These are phyloP conservation scores for Brachylomia viminalis DNA, from an alignment of 2,888 invertebrate species.

Conservation along the genomic window DNA sequence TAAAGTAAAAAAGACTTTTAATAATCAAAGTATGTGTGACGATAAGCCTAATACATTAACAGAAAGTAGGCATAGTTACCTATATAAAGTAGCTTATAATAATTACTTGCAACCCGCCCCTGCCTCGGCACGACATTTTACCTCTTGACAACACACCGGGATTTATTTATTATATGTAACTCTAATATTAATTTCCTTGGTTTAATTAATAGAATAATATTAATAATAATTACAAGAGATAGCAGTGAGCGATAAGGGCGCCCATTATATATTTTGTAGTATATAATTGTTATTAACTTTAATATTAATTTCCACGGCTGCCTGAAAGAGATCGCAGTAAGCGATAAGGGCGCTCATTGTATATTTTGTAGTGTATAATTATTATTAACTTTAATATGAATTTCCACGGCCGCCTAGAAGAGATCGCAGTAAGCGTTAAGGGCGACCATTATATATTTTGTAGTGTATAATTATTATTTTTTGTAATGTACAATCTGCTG, in stretches of 20 bases:
- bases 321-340: too few relatives aligned
- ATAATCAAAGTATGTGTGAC: slow-evolving; percentile 48
- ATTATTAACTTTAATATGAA: not conserved
- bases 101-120: not conserved
- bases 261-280: too few relatives aligned
- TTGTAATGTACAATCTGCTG: not conserved
- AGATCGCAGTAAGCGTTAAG: not conserved
- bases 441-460: not conserved
- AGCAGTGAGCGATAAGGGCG: too few relatives aligned
- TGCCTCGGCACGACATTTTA: not conserved
- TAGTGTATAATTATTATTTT: not conserved
- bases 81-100: not conserved
- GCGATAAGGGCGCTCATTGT: too few relatives aligned
- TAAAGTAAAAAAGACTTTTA: slow-evolving; percentile 60
- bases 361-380: too few relatives aligned
- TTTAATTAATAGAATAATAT: too few relatives aligned
- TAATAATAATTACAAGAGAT: too few relatives aligned
- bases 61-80: not conserved
- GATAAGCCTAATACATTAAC: slow-evolving; percentile 4
- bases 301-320: not conserved
- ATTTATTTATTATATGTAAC: not conserved
- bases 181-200: too few relatives aligned
- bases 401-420: not conserved
- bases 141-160: not conserved
- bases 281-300: too few relatives aligned